Percentiles rank a stretch among this genome's conserved stretches.
These are phyloP conservation scores for Ormyrus thymus DNA, from an alignment of 2,888 invertebrate genomes.

Conservation along the genomic window DNA sequence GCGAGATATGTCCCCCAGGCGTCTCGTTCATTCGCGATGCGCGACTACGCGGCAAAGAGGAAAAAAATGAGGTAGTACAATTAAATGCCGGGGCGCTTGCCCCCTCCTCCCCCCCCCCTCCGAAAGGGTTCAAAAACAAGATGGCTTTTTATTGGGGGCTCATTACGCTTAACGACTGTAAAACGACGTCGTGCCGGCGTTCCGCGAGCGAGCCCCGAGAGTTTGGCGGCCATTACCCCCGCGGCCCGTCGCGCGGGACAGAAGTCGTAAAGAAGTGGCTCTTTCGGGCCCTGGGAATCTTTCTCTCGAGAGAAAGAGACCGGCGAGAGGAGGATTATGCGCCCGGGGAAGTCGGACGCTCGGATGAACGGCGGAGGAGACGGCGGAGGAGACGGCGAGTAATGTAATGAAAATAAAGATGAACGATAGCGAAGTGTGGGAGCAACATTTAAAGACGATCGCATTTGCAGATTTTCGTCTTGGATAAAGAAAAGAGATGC, in stretches of 20 bases:
- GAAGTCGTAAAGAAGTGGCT: conserved; percentile 58
- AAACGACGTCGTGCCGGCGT: conserved; percentile 65
- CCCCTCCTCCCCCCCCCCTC: conserved; percentile 15
- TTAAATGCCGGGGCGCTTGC: conserved; percentile 67
- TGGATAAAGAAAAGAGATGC: too few relatives aligned
- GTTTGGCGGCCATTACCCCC: conserved; percentile 55
- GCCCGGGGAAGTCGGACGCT: background rate
- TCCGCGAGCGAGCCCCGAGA: background rate
- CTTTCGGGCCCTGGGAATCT: conserved; percentile 37
- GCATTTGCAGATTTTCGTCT: too few relatives aligned
- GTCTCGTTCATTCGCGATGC: conserved; percentile 50
- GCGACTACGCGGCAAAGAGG: conserved; percentile 20
- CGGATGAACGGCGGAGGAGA: background rate
- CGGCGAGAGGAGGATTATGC: background rate
- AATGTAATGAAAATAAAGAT: background rate
- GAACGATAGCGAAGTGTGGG: conserved; percentile 8
- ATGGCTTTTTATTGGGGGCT: conserved; percentile 73
- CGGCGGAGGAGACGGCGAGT: too few relatives aligned
- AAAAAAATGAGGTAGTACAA: conserved; percentile 65
- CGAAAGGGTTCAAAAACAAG: conserved; percentile 72
- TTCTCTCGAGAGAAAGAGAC: background rate
- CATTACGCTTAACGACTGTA: conserved; percentile 74
- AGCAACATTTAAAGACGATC: too few relatives aligned
- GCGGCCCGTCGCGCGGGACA: conserved; percentile 54
- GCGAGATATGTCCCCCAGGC: conserved; percentile 38